Evolutionary conservation across 2,113 vertebrate genomes (phyloP), one percentile per base, ranked within the genome.

Genomic region (Jaculus jaculus): DNA sequence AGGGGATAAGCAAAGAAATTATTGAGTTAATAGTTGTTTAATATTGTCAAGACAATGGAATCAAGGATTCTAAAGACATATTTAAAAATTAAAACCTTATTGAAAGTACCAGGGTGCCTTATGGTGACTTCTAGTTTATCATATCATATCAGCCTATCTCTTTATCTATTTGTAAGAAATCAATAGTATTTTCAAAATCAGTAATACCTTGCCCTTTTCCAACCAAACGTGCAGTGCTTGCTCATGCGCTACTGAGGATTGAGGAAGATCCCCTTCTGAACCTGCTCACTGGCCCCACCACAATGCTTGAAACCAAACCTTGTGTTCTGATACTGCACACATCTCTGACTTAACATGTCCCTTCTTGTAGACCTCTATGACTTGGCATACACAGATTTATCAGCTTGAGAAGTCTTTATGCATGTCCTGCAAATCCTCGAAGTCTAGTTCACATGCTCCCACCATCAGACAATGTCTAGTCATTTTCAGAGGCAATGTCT

Each of bases 231-330:
- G 0, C 2, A 4, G 2, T 42, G 37, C 63, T n/a, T 0, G 37
- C 63, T n/a, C 1, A 58, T 34, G 2, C 15, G 23, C 13, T 26
- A 34, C 26, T 32, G 47, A 68, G 34, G 20, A 37, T 71, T 68
- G 18, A 21, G 28, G 16, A 11, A 30, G 12, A 42, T 28, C 16
- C 26, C 4, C 0, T 0, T 1, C 28, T 21, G n/a, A 69, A 28
- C 30, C 23, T 2, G 9, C 61, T 61, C 28, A 47, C 28, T 21
- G 37, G 61, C 20, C 16, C 80, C 42, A 3, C 5, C 11, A 37
- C 61, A 5, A 2, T 34, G 17, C 28, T 7, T 3, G 28, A 2
- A 30, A 12, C 39, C 10, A 11, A 1, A 2, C 20, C 1, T 3
- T 39, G 2, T 51, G 2, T 12, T 39, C 30, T 4, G 74, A 78